These are phyloP conservation scores for Drosophila falleni DNA, from an alignment of 2,888 invertebrate genomes.

Conservation along the genomic window DNA sequence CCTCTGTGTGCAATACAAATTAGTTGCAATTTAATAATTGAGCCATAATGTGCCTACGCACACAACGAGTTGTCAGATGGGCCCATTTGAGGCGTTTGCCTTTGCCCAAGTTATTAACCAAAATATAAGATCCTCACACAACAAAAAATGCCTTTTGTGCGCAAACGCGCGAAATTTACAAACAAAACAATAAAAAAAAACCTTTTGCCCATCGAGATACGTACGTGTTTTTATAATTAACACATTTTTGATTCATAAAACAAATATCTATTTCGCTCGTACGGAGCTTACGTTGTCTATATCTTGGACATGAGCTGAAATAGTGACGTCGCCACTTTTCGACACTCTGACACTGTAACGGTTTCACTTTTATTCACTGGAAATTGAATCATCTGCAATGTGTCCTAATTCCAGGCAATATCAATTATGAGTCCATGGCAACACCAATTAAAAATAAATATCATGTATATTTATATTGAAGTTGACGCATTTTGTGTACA, in stretches of 20 bases:
- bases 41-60: constrained; percentile 64
- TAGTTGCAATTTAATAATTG: constrained; percentile 77
- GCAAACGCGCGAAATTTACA: constrained; percentile 57
- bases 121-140: constrained; percentile 41
- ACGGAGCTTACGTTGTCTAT: constrained; percentile 4
- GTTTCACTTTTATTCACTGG: constrained; percentile 70
- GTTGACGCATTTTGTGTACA: constrained; percentile 46
- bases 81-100: constrained; percentile 30
- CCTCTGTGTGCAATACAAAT: constrained; percentile 57
- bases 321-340: constrained; percentile 19
- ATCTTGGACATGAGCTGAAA: not conserved
- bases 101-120: constrained; percentile 65
- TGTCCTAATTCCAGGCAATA: not conserved
- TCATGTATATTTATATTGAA: constrained; percentile 2
- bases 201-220: constrained; percentile 34
- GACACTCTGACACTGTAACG: not conserved
- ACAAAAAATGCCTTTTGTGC: constrained; percentile 41
- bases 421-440: constrained; percentile 36
- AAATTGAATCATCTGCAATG: constrained; percentile 54
- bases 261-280: constrained; percentile 44
- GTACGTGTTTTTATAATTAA: constrained; percentile 72
- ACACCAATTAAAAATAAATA: constrained; percentile 30
- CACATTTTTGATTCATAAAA: constrained; percentile 71
- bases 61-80: constrained; percentile 51
- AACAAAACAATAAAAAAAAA: constrained; percentile 26